Percentiles rank a stretch among this genome's conserved stretches.
These are phyloP conservation scores for Elaphurus davidianus DNA, from an alignment of 2,113 vertebrate species.

Conservation along the genomic window DNA sequence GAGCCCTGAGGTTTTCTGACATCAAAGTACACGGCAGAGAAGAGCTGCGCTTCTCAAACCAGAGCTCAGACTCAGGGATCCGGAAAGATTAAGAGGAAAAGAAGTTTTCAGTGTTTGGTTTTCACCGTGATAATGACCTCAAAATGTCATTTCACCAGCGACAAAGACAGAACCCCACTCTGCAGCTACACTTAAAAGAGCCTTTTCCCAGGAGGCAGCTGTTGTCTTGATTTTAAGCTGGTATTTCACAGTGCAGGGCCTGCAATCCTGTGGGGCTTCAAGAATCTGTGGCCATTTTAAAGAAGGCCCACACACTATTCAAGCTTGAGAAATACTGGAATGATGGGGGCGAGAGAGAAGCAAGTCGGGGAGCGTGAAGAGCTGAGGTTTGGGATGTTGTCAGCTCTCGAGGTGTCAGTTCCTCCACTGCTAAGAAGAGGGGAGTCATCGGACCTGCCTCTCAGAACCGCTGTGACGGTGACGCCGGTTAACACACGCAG, in stretches of 20 bases:
- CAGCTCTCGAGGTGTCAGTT: not conserved
- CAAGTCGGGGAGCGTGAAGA: not conserved
- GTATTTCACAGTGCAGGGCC: not conserved
- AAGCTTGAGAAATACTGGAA: not conserved
- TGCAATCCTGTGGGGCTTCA: fast-evolving
- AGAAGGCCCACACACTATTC: not conserved
- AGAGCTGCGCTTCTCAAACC: not conserved
- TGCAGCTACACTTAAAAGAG: not conserved
- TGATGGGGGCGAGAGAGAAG: not conserved
- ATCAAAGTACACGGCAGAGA: not conserved
- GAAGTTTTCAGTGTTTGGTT: not conserved
- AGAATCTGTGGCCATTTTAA: not conserved
- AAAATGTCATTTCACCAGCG: not conserved
- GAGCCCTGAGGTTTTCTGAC: not conserved
- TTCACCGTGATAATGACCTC: not conserved
- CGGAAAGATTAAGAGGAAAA: not conserved
- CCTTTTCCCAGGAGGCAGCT: not conserved
- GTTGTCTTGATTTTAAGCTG: not conserved
- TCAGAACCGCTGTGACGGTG: fast-evolving
- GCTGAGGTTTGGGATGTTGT: not conserved
- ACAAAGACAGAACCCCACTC: not conserved
- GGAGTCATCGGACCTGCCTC: fast-evolving
- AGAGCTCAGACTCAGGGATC: not conserved
- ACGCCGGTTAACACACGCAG: fast-evolving
- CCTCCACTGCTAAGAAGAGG: not conserved